These are phyloP conservation scores for Electrophaes corylata DNA, from an alignment of 2,888 invertebrate genomes.

Conservation along the genomic window DNA sequence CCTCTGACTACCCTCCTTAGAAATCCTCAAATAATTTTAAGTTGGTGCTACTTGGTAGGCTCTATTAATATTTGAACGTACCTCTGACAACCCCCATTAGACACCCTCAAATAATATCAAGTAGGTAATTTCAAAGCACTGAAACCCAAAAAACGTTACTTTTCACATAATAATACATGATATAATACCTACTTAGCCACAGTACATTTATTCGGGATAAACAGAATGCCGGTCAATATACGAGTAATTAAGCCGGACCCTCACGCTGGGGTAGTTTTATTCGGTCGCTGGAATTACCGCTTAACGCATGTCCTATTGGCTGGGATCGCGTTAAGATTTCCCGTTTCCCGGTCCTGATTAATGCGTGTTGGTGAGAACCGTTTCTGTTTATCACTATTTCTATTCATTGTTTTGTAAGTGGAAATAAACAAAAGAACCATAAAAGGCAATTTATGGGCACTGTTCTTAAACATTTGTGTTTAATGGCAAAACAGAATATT, in stretches of 20 bases:
- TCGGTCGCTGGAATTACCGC: slow-evolving; percentile 68
- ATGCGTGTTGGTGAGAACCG: slow-evolving; percentile 49
- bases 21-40: too few species aligned
- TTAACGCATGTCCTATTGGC: slow-evolving; percentile 71
- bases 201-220: slow-evolving; percentile 63
- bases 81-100: neutral
- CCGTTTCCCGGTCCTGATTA: slow-evolving; percentile 60
- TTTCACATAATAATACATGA: slow-evolving; percentile 2
- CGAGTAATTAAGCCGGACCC: slow-evolving; percentile 83
- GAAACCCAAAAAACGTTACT: neutral
- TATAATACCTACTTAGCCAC: slow-evolving; percentile 18
- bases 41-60: too few species aligned
- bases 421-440: neutral
- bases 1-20: too few species aligned
- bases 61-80: too few species aligned
- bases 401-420: slow-evolving; percentile 15
- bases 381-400: slow-evolving; percentile 19
- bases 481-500: neutral
- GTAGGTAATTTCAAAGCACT: neutral
- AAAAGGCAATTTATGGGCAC: neutral
- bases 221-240: slow-evolving; percentile 80
- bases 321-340: slow-evolving; percentile 64
- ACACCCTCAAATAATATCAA: neutral
- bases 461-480: neutral
- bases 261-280: slow-evolving; percentile 80